Base-by-base conservation (phyloP, 53 echinoderm and acorn worm genomes). In the Paelopatides confundens region DNA sequence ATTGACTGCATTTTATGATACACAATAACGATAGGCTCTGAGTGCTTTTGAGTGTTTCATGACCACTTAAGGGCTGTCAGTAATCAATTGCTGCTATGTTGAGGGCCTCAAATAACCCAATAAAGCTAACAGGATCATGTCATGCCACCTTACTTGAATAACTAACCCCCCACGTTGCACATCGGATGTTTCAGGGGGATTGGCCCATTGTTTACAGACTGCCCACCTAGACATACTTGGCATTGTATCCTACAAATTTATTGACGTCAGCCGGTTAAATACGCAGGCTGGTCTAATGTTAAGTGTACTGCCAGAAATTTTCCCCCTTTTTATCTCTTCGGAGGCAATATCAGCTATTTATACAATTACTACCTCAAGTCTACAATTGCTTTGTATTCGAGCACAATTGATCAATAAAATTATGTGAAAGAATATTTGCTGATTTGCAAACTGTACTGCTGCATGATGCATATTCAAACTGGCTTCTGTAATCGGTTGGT, bases 1-100 rank as follows among this genome's bases (percentile, higher is more conserved):
- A 40, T 74, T 39, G 74, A 74, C 74, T 40, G 46, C 40, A 46
- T 74, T 74, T 74, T 74, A 74, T 39, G 74, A 74, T 74, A 74
- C 36, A 74, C 40, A 40, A 46, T 40, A 74, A 46, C 26, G 40
- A 11, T 39, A 38, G 40, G 31, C 40, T 26, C 34, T 39, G 74
- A 46, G 58, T 18, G 58, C 39, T 46, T 17, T 74, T 43, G 46
- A 74, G 74, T 68, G 68, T 74, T 74, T 74, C 74, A 74, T 46
- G 46, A 40, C 74, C 74, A 74, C 74, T 74, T 74, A 74, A 46
- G 40, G 46, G 39, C 40, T 74, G 26, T 74, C 39, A 74, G 40
- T 17, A 18, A 74, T 74, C 74, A 74, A 74, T 74, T 74, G 74
- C 11, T 39, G 74, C 74, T 74, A 35, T 29, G 39, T 40, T 39